Evolutionary conservation across 2,888 invertebrate species (phyloP).

Genomic region (Bellardia bayeri): DNA sequence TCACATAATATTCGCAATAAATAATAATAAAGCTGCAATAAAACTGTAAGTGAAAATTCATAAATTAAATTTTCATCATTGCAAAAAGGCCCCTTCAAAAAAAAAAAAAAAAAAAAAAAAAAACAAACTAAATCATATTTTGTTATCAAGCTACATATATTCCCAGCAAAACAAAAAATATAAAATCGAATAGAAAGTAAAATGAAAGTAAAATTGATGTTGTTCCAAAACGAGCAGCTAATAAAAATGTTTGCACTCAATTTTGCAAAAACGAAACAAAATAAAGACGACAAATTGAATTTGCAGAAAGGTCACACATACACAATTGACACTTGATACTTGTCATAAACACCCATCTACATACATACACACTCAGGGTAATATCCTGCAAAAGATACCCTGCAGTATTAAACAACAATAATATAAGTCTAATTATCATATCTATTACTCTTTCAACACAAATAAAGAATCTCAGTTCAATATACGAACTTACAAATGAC

Average conservation of each 20-base stretch:
- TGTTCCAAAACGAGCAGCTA: conserved; percentile 74
- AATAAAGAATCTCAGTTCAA: too few species aligned
- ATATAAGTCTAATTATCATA: too few species aligned
- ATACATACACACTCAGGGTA: not conserved
- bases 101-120: not conserved
- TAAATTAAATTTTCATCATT: conserved; percentile 31
- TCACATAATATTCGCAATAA: too few species aligned
- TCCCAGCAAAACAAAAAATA: conserved; percentile 1
- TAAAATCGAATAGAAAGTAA: conserved; percentile 28
- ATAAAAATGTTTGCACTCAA: conserved; percentile 81
- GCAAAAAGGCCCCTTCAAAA: conserved; percentile 15
- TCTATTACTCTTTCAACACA: too few species aligned
- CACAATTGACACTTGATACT: conserved; percentile 80
- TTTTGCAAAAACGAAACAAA: conserved; percentile 59
- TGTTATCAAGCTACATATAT: conserved; percentile 37
- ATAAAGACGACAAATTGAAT: conserved; percentile 83
- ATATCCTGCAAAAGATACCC: not conserved
- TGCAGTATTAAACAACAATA: too few species aligned
- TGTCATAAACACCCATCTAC: conserved; percentile 63
- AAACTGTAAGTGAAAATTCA: not conserved
- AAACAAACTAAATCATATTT: conserved; percentile 50
- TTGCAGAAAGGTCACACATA: conserved; percentile 81
- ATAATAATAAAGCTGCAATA: too few species aligned
- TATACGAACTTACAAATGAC: too few species aligned
- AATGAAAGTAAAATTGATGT: conserved; percentile 53